These are phyloP conservation scores for Pseudococcus viburni DNA, from an alignment of 2,888 invertebrate genomes.

Conservation along the genomic window DNA sequence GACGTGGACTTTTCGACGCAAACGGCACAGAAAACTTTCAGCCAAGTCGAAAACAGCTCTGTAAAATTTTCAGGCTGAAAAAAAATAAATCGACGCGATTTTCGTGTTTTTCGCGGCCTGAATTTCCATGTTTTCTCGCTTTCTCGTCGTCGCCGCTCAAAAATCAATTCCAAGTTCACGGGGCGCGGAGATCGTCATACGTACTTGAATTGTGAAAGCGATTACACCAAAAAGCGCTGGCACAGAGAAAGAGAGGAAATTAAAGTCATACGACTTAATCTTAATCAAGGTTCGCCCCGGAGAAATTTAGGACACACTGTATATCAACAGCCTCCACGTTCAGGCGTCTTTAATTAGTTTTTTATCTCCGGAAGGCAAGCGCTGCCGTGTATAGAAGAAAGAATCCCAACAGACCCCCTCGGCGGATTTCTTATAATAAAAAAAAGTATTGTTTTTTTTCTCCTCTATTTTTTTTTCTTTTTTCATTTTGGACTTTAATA, in stretches of 20 bases:
- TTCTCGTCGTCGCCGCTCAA: neutral
- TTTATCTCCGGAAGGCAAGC: slow-evolving; percentile 67
- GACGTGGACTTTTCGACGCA: neutral
- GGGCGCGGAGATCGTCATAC: neutral
- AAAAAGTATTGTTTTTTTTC: slow-evolving; percentile 58
- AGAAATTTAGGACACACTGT: slow-evolving; percentile 64
- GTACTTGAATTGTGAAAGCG: slow-evolving; percentile 20
- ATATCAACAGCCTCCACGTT: slow-evolving; percentile 52
- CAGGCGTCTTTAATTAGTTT: slow-evolving; percentile 65
- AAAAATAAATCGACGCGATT: neutral
- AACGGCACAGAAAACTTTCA: neutral
- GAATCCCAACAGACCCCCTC: slow-evolving; percentile 61
- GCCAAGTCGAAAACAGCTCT: neutral
- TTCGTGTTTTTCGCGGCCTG: neutral
- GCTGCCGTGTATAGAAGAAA: slow-evolving; percentile 62
- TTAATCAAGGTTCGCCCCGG: slow-evolving; percentile 44
- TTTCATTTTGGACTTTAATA: slow-evolving; percentile 58
- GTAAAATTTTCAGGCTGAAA: neutral
- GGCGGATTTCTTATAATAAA: slow-evolving; percentile 22
- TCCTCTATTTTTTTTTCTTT: neutral
- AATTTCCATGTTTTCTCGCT: neutral
- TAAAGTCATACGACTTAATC: slow-evolving; percentile 41
- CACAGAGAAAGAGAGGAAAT: slow-evolving; percentile 30
- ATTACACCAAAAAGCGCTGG: neutral
- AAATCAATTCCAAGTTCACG: slow-evolving; percentile 25